Evolutionary conservation across 1,140 invertebrate genomes (phyloP).

Genomic region (Zelostemma sp.): DNA sequence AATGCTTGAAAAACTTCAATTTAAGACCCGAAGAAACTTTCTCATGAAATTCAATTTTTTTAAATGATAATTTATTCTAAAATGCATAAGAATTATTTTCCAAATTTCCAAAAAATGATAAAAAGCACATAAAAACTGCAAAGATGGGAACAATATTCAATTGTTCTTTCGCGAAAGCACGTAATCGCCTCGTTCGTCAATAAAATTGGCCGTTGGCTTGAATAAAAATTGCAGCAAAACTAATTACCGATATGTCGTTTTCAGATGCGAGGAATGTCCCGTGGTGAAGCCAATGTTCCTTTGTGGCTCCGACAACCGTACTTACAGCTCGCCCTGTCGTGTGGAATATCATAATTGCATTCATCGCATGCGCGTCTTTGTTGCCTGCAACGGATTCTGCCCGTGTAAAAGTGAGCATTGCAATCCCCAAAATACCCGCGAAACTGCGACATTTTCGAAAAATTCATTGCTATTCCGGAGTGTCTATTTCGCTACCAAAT

Average conservation of each 20-base stretch:
- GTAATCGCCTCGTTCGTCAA: no score
- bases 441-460: no score
- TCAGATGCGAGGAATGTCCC: slow-evolving; percentile 84
- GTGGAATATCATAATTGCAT: slow-evolving; percentile 94
- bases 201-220: background rate
- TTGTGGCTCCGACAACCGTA: slow-evolving; percentile 91
- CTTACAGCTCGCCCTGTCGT: slow-evolving; percentile 91
- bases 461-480: no score
- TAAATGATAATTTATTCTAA: no score
- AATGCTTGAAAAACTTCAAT: no score
- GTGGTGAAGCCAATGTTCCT: slow-evolving; percentile 85
- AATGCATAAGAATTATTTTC: no score
- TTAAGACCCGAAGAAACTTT: no score
- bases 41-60: no score
- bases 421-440: background rate
- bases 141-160: no score
- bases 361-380: slow-evolving; percentile 81
- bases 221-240: background rate
- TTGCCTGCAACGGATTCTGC: slow-evolving; percentile 90
- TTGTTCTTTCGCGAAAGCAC: no score
- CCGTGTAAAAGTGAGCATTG: slow-evolving; percentile 81
- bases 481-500: background rate
- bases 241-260: slow-evolving; percentile 32
- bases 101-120: no score
- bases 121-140: no score